Conservation (phyloP, 2,888 invertebrate genomes). For the Bombyx huttoni region DNA sequence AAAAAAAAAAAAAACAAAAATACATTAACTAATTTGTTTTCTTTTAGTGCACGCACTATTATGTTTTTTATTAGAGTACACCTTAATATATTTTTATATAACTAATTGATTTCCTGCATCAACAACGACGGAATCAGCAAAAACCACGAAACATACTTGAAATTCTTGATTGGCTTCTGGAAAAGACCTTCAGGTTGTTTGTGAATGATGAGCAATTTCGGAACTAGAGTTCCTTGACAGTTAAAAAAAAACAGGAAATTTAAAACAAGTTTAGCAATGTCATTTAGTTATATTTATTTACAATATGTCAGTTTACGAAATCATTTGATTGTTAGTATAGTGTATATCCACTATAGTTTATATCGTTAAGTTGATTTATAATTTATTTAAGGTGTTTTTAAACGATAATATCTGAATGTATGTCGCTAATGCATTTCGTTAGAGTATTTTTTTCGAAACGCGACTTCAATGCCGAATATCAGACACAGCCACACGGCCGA, state of each 20-base stretch:
- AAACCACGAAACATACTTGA: not conserved
- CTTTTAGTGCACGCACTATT: no score
- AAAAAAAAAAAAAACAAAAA: no score
- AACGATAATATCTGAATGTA: not conserved
- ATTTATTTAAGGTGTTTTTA: no score
- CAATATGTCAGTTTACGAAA: no score
- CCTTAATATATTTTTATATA: no score
- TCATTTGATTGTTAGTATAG: no score
- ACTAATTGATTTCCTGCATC: no score
- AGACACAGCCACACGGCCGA: slow-evolving; percentile 9
- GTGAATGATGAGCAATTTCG: not conserved
- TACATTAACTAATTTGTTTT: no score
- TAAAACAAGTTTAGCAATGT: not conserved
- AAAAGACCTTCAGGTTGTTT: not conserved
- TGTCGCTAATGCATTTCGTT: no score
- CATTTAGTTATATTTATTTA: not conserved
- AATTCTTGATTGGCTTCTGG: not conserved
- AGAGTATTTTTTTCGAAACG: not conserved
- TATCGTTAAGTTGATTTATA: no score
- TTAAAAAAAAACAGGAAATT: not conserved
- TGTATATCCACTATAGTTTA: no score
- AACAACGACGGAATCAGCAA: not conserved
- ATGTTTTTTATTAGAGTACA: no score
- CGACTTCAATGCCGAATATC: not conserved
- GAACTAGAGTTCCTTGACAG: not conserved